Conservation (phyloP, 2,888 invertebrate genomes). For the Tromatobia lineatoria region DNA sequence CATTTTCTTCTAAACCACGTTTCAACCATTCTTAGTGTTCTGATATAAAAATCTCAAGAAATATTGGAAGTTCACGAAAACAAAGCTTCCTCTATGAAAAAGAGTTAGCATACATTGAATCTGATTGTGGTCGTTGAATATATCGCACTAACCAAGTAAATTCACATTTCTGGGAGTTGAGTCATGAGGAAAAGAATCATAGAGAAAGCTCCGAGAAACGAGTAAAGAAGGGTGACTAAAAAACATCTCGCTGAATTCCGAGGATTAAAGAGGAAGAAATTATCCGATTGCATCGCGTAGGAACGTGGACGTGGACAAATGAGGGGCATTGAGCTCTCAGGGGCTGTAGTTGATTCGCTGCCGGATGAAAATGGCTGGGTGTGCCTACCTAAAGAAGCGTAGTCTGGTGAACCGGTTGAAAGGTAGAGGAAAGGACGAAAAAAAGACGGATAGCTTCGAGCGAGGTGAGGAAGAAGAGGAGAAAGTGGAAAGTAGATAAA, state of each 20-base stretch:
- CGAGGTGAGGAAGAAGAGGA: constrained; percentile 37
- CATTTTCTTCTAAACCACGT: too few species aligned
- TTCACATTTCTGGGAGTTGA: background rate
- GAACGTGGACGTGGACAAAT: constrained; percentile 78
- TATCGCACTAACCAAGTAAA: constrained; percentile 39
- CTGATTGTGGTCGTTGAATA: too few species aligned
- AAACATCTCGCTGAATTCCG: constrained; percentile 54
- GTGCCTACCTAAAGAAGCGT: constrained; percentile 38
- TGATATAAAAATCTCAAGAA: too few species aligned
- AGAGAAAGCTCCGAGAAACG: background rate
- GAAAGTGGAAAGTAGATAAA: constrained; percentile 43
- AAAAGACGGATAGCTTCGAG: constrained; percentile 50
- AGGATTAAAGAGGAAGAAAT: constrained; percentile 77
- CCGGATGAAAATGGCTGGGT: constrained; percentile 64
- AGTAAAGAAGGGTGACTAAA: constrained; percentile 48
- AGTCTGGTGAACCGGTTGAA: constrained; percentile 50
- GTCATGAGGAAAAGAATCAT: constrained; percentile 5
- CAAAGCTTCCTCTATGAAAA: too few species aligned
- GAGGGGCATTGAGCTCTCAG: constrained; percentile 73
- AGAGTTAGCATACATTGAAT: too few species aligned
- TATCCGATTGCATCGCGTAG: constrained; percentile 77
- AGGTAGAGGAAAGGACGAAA: constrained; percentile 33
- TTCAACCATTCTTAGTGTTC: too few species aligned
- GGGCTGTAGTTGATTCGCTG: constrained; percentile 42
- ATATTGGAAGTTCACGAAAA: too few species aligned